Base-by-base conservation (phyloP, 2,888 invertebrate species). In the Cantharis rufa region DNA sequence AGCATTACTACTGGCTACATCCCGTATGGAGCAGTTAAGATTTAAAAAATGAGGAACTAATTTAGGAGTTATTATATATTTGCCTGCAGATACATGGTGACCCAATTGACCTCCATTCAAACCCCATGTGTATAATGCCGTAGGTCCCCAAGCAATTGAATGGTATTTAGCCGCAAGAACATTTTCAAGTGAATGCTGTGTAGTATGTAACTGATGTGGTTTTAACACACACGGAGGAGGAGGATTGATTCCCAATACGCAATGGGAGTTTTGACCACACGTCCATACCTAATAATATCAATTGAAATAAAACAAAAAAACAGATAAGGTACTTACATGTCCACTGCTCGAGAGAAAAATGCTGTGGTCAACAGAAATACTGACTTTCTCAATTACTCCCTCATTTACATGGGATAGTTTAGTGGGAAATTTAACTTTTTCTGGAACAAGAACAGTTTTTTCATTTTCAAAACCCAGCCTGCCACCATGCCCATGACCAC, bases 71-170 rank as follows among this genome's bases (percentile, higher is more conserved):
- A 88, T 78, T 1, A 92, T 80, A 72, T 85, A 85, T 72, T 85
- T 85, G 13, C 90, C 90, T 15, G 88, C 87, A 62, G 80, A 81
- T 85, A 88, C 90, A 79, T 88, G 89, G 80, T 94, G 94, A 1
- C 95, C 96, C 82, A 96, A 88, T 84, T 97, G 96, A 0, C 97
- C 97, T 71, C 92, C 90, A 88, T 97, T 95, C 3, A 92, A 89
- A 1, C 97, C 97, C 93, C 95, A 96, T 0, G 94, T 93, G 86
- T 92, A 95, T 0, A 96, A 87, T 1, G 90, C 90, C 27, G 90
- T 86, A 0, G 87, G 77, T 86, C 92, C 91, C 91, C 94, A 91
- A 13, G 91, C 92, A 1, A 94, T 92, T 0, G 94, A 93, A 87
- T 96, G 95, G 78, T 90, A 92, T 10, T 93, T 90, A 1, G 92